These are phyloP conservation scores for Eurystomus gularis DNA, from an alignment of 2,113 vertebrate genomes.

Conservation along the genomic window DNA sequence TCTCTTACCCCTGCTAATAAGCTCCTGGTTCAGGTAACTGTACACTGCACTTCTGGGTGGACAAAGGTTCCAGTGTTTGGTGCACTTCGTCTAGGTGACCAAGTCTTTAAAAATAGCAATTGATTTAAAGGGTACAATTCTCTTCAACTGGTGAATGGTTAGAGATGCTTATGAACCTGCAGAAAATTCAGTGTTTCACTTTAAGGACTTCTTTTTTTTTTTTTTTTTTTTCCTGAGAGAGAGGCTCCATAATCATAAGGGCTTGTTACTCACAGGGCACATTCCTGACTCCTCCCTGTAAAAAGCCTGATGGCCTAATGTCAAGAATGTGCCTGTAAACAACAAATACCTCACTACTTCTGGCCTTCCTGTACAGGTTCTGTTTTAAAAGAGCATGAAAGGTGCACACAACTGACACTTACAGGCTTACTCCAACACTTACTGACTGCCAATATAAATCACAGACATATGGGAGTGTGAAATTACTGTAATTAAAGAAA, in stretches of 20 bases:
- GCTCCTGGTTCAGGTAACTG: neutral
- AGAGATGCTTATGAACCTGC: neutral
- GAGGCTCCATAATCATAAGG: neutral
- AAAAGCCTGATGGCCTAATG: constrained; percentile 18
- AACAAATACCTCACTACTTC: neutral
- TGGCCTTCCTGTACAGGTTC: neutral
- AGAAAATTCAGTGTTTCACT: neutral
- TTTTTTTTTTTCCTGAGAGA: neutral
- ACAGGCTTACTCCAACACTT: neutral
- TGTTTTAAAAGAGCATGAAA: neutral
- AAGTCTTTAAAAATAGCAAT: neutral
- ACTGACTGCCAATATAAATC: neutral
- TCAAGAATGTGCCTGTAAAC: constrained; percentile 43
- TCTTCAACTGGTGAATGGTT: neutral
- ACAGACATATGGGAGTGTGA: neutral
- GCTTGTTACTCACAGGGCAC: constrained; percentile 1
- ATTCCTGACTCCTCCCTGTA: neutral
- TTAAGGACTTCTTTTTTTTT: accelerated
- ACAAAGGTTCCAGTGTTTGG: neutral
- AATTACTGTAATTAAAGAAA: neutral
- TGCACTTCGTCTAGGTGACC: neutral
- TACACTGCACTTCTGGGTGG: neutral
- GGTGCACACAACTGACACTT: neutral
- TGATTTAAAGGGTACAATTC: neutral
- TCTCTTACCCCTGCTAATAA: neutral